These are phyloP conservation scores for Venturia canescens DNA, from an alignment of 1,140 invertebrate species.

Conservation along the genomic window DNA sequence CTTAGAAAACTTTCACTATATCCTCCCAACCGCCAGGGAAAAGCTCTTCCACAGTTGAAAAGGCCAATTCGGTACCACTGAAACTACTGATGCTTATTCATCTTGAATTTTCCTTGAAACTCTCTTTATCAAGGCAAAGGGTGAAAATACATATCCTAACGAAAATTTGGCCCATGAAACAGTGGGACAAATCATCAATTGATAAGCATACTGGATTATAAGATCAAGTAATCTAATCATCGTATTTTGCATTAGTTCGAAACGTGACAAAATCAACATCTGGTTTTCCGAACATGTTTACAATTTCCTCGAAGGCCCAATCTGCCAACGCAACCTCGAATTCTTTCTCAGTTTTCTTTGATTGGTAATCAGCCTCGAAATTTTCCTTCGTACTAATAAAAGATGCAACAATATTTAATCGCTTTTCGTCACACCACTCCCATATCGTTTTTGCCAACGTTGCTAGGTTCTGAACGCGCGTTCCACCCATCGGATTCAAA, in stretches of 20 bases:
- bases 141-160: conserved; percentile 13
- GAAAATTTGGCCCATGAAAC: background rate
- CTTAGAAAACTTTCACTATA: background rate
- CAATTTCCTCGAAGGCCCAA: conserved; percentile 7
- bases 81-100: background rate
- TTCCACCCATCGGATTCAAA: background rate
- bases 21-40: background rate
- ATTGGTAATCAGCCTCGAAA: background rate
- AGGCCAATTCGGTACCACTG: background rate
- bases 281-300: background rate
- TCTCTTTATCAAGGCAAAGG: conserved; percentile 18
- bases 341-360: background rate
- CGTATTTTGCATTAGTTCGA: background rate
- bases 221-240: conserved; percentile 5
- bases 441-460: conserved; percentile 2
- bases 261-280: conserved; percentile 9
- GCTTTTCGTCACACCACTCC: background rate
- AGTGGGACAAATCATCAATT: conserved; percentile 18
- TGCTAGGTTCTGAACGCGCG: background rate
- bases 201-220: background rate
- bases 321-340: background rate
- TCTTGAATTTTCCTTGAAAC: conserved; percentile 20
- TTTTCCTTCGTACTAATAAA: conserved; percentile 2
- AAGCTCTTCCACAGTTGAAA: background rate
- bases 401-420: background rate